These are phyloP conservation scores for Dioctria linearis DNA, from an alignment of 2,888 invertebrate species.

Conservation along the genomic window DNA sequence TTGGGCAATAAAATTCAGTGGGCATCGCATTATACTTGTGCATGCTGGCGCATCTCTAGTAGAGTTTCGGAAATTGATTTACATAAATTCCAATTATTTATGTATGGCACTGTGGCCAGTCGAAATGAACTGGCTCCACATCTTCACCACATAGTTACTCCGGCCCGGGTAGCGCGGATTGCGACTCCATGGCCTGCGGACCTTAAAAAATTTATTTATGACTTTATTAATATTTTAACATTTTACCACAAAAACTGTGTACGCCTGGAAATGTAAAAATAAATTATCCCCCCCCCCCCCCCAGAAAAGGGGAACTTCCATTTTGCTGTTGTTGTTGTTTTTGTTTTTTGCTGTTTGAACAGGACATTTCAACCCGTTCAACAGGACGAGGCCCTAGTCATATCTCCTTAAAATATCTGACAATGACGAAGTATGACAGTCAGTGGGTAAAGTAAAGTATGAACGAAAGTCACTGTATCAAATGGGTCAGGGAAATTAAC, in stretches of 20 bases:
- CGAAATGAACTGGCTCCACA: slow-evolving; percentile 1
- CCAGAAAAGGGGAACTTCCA: background rate
- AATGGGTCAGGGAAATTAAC: slow-evolving; percentile 32
- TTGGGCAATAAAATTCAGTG: slow-evolving; percentile 47
- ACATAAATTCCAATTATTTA: slow-evolving; percentile 52
- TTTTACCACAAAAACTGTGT: slow-evolving; percentile 17
- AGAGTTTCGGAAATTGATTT: slow-evolving; percentile 48
- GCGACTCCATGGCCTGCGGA: too few relatives aligned
- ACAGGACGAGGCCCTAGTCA: background rate
- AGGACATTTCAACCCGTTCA: background rate
- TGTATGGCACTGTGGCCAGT: background rate
- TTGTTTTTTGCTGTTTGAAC: background rate
- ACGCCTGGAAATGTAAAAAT: slow-evolving; percentile 4
- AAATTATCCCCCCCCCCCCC: slow-evolving; percentile 38
- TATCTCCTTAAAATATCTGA: slow-evolving; percentile 44
- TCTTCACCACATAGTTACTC: slow-evolving; percentile 35
- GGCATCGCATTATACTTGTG: slow-evolving; percentile 16
- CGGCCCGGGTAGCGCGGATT: too few relatives aligned
- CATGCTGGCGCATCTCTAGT: background rate
- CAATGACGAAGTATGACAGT: slow-evolving; percentile 30
- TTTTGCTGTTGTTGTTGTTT: background rate
- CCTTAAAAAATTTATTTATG: slow-evolving; percentile 34
- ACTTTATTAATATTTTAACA: slow-evolving; percentile 40
- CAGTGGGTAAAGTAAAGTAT: background rate
- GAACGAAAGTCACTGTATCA: slow-evolving; percentile 2